A percentile compares a stretch with the other conserved stretches of the same genome.
phyloP scores from a whole-genome alignment of 2,888 invertebrate species.

The Coenonympha arcania region DNA sequence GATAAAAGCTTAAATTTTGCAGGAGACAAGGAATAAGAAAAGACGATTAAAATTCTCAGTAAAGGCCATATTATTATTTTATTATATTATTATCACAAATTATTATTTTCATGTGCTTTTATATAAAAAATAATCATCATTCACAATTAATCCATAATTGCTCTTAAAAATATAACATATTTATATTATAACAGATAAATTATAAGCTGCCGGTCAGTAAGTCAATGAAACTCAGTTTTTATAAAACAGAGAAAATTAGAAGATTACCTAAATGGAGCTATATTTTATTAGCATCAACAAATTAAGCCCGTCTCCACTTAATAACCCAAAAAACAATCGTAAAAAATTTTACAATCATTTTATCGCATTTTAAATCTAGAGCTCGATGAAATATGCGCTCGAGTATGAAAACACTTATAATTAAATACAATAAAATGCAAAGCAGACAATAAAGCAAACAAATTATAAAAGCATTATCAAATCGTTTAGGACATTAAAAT shows the following conservation, averaged over 20 bases:
- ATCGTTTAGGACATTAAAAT: constrained; percentile 58
- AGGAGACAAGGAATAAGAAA: too few species aligned
- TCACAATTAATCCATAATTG: too few species aligned
- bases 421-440: constrained; percentile 67
- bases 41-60: too few species aligned
- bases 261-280: background rate
- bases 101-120: too few species aligned
- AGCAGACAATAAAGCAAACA: constrained; percentile 66
- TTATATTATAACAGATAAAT: background rate
- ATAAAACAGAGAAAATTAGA: background rate
- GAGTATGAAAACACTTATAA: constrained; percentile 50
- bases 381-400: constrained; percentile 24
- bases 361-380: constrained; percentile 14
- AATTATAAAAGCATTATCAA: constrained; percentile 67
- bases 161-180: too few species aligned
- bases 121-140: too few species aligned
- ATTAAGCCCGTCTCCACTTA: background rate
- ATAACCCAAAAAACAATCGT: constrained; percentile 4
- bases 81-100: too few species aligned
- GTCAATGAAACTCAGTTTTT: background rate
- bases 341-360: constrained; percentile 7
- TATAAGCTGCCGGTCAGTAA: background rate
- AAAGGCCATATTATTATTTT: too few species aligned
- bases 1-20: too few species aligned
- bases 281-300: constrained; percentile 3